phyloP scores from a whole-genome alignment of 2,797 vertebrate genomes.

The Potorous gilbertii region DNA sequence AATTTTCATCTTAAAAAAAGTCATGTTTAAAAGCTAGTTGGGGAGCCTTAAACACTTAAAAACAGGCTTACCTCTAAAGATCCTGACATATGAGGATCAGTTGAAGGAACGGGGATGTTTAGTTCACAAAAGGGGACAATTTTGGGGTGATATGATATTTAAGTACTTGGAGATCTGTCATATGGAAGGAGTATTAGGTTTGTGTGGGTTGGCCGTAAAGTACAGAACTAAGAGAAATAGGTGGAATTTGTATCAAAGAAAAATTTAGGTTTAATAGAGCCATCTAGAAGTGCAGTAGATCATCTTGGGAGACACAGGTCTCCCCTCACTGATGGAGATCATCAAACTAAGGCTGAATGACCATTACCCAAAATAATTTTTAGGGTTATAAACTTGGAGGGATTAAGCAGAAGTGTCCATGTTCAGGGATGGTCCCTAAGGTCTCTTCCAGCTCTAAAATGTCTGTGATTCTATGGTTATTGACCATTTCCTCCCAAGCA shows the following conservation, averaged over 20 bases:
- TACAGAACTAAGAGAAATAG: background rate
- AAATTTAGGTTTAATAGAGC: background rate
- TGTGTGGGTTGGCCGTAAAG: background rate
- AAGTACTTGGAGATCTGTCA: background rate
- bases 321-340: background rate
- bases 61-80: slow-evolving; percentile 60
- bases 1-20: slow-evolving; percentile 43
- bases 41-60: slow-evolving; percentile 44
- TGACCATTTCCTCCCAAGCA: slow-evolving; percentile 31
- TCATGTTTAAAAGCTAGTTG: slow-evolving; percentile 47
- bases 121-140: background rate
- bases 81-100: background rate
- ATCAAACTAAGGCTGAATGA: background rate
- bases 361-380: background rate
- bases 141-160: background rate
- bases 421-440: background rate
- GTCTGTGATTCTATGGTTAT: background rate
- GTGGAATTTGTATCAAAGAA: background rate
- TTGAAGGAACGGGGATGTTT: background rate
- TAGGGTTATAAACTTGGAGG: background rate
- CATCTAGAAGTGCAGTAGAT: background rate
- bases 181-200: background rate
- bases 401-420: background rate
- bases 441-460: background rate
- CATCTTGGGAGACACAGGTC: background rate